These are phyloP conservation scores for Struthidea cinerea DNA, from an alignment of 2,113 vertebrate genomes.

Conservation along the genomic window DNA sequence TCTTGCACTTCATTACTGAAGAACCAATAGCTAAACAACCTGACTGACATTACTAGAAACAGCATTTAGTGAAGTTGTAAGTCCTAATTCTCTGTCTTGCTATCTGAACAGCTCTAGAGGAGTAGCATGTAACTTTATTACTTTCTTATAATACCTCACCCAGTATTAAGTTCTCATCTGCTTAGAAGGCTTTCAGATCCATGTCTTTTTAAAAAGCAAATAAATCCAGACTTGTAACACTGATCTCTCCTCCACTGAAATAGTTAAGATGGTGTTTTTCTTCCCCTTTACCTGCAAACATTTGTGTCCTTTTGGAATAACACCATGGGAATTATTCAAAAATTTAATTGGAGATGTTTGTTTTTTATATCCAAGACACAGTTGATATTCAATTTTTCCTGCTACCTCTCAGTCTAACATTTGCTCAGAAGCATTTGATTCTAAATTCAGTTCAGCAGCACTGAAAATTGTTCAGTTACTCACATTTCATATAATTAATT, in stretches of 20 bases:
- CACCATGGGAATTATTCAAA: not conserved
- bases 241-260: not conserved
- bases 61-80: not conserved
- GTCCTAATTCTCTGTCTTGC: not conserved
- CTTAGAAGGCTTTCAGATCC: not conserved
- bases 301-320: not conserved
- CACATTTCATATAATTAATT: not conserved
- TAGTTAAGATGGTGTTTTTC: not conserved
- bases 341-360: not conserved
- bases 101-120: not conserved
- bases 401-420: not conserved
- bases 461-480: not conserved
- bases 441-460: not conserved
- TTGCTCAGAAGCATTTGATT: not conserved
- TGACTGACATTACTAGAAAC: not conserved
- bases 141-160: not conserved
- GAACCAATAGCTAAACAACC: not conserved
- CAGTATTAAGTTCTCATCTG: not conserved
- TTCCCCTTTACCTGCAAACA: not conserved
- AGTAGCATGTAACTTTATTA: not conserved
- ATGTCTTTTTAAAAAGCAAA: not conserved
- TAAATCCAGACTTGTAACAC: not conserved
- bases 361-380: not conserved
- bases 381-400: not conserved
- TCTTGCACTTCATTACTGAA: not conserved